A percentile compares a stretch with the other conserved stretches of the same genome.
Evolutionary conservation across 2,888 invertebrate genomes (phyloP).

Genomic region (Odontomyia ornata): DNA sequence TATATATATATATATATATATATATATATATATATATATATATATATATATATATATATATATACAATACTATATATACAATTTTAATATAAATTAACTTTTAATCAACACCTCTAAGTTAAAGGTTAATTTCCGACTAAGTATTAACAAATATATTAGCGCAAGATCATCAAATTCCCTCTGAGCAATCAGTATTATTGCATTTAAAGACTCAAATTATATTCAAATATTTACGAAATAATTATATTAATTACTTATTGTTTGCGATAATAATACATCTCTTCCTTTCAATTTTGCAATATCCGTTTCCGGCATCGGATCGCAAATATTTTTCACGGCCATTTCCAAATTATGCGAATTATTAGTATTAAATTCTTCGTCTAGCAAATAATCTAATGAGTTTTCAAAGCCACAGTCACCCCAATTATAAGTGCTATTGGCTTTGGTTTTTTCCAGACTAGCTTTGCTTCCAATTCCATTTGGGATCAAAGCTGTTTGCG

Average conservation of each 20-base stretch:
- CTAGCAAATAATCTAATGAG: slow-evolving; percentile 2
- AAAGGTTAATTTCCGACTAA: no score
- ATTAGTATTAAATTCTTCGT: slow-evolving; percentile 1
- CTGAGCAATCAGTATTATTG: no score
- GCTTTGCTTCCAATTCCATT: background rate
- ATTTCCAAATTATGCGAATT: background rate
- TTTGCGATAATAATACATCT: slow-evolving; percentile 33
- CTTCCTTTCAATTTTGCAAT: background rate
- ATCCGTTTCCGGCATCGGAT: background rate
- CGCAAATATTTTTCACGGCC: background rate
- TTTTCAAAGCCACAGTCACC: background rate
- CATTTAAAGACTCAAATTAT: no score
- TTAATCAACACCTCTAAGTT: no score
- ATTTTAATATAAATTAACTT: no score
- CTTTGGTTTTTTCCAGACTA: background rate
- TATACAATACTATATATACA: no score
- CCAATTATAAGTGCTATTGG: background rate
- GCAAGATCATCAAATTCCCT: no score
- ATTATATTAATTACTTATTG: slow-evolving; percentile 28
- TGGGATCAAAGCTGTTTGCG: background rate
- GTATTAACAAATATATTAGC: no score
- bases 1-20: no score
- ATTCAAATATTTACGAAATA: no score
- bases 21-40: no score
- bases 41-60: no score